These are phyloP conservation scores for Numenius phaeopus DNA, from an alignment of 2,797 vertebrate genomes.

Conservation along the genomic window DNA sequence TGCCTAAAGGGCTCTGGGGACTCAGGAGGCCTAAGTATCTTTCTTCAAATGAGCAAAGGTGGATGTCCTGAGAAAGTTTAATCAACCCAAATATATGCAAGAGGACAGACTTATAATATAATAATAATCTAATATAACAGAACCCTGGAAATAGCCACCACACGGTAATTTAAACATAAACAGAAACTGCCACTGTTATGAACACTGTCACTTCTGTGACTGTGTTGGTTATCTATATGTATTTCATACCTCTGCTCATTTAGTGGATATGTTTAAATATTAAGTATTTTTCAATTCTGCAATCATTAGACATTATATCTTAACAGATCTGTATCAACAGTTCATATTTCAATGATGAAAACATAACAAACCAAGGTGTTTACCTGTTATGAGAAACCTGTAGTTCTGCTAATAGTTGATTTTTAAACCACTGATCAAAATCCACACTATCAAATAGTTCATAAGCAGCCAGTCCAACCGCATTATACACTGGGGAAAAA, in stretches of 20 bases:
- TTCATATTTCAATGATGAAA: not conserved
- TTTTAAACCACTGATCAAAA: constrained; percentile 96
- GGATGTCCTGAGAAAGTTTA: not conserved
- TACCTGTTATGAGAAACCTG: constrained; percentile 93
- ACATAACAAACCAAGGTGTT: not conserved
- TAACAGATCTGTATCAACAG: not conserved
- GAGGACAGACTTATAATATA: not conserved
- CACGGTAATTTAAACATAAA: not conserved
- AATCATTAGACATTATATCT: not conserved
- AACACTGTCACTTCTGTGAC: not conserved
- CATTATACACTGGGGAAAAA: constrained; percentile 86
- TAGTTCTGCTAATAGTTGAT: constrained; percentile 90
- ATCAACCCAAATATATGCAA: not conserved
- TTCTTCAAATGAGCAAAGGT: not conserved
- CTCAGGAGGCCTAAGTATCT: not conserved
- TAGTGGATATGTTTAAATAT: no score
- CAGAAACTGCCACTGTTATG: not conserved
- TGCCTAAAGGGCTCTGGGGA: not conserved
- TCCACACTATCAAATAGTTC: constrained; percentile 95
- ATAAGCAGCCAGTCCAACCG: constrained; percentile 91
- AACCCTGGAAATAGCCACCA: not conserved
- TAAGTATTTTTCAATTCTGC: no score
- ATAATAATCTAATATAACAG: not conserved
- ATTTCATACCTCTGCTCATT: not conserved
- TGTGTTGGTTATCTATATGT: not conserved